A percentile compares a stretch with the other conserved stretches of the same genome.
phyloP scores from a whole-genome alignment of 2,113 vertebrate species.

The Elachura formosa region DNA sequence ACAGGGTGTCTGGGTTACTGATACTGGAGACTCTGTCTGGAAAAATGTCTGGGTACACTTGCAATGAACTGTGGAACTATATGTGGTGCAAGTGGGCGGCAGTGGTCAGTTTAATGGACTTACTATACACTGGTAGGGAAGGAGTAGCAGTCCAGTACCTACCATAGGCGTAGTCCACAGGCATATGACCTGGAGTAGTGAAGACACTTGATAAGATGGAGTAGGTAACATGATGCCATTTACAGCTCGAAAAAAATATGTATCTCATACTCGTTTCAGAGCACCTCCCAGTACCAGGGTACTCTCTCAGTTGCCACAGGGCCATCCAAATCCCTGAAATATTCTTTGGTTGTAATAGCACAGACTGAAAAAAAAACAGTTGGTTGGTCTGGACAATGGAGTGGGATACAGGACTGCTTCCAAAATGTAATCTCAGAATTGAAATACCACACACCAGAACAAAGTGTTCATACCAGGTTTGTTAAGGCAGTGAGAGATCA shows the following conservation, averaged over 20 bases:
- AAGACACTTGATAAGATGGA: not conserved
- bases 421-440: not conserved
- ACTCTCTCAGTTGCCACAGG: not conserved
- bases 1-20: accelerated
- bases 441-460: slow-evolving; percentile 17
- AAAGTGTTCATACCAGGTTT: not conserved
- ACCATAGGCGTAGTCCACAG: not conserved
- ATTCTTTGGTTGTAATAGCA: not conserved
- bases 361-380: not conserved
- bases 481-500: not conserved
- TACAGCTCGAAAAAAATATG: not conserved
- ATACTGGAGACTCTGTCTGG: not conserved
- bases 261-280: not conserved
- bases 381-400: not conserved
- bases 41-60: not conserved
- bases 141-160: not conserved
- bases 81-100: not conserved
- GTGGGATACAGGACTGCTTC: not conserved
- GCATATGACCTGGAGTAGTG: not conserved
- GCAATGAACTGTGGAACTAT: not conserved
- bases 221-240: not conserved
- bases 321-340: not conserved
- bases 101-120: not conserved
- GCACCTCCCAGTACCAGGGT: no score
- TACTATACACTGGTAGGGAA: not conserved